These are phyloP conservation scores for Cryptophagus acutangulus DNA, from an alignment of 2,888 invertebrate species.

Conservation along the genomic window DNA sequence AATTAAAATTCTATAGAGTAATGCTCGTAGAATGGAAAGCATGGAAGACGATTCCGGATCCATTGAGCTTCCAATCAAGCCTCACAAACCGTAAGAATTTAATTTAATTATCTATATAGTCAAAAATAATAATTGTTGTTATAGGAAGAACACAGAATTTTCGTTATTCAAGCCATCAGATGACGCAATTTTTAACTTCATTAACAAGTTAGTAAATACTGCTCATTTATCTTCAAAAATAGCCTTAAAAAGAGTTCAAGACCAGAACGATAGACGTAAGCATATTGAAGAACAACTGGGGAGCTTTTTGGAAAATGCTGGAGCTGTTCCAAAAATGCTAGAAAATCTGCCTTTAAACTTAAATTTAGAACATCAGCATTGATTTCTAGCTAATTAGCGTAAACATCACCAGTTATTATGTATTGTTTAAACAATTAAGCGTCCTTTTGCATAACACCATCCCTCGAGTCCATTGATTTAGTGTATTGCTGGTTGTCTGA, in stretches of 20 bases:
- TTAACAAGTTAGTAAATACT: conserved; percentile 31
- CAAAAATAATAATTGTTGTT: neutral
- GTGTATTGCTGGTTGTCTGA: too few relatives aligned
- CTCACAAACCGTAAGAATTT: neutral
- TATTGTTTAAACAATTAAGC: too few relatives aligned
- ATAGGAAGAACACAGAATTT: conserved; percentile 16
- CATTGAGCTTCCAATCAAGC: conserved; percentile 14
- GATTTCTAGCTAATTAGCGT: too few relatives aligned
- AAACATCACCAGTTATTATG: too few relatives aligned
- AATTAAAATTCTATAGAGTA: too few relatives aligned
- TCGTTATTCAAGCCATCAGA: conserved; percentile 27
- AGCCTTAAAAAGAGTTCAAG: conserved; percentile 25
- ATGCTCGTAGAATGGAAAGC: too few relatives aligned
- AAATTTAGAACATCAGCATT: too few relatives aligned
- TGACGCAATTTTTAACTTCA: conserved; percentile 30
- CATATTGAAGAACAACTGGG: conserved; percentile 26
- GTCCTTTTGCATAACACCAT: too few relatives aligned
- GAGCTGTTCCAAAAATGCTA: too few relatives aligned
- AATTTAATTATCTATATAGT: neutral
- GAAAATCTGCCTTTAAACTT: too few relatives aligned
- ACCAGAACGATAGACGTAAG: conserved; percentile 24
- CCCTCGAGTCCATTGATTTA: too few relatives aligned
- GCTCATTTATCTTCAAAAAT: conserved; percentile 30
- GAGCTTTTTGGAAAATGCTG: conserved; percentile 21
- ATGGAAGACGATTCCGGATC: conserved; percentile 11